Conservation (phyloP, 2,113 vertebrate genomes). For the Laticauda colubrina region DNA sequence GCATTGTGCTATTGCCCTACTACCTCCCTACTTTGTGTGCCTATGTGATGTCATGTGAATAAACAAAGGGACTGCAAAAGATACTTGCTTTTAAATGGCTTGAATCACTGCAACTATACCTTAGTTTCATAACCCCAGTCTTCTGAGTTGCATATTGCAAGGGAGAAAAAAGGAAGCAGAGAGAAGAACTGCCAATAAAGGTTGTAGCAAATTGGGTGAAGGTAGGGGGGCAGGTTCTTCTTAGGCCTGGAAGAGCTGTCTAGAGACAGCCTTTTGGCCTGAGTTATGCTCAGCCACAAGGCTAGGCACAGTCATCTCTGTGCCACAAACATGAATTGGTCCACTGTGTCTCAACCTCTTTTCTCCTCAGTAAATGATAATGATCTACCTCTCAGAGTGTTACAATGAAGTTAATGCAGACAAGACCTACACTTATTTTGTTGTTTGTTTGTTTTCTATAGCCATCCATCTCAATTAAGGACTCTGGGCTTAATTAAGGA, state of each 20-base stretch:
- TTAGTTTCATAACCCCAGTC: neutral
- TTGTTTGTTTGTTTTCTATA: neutral
- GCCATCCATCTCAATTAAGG: neutral
- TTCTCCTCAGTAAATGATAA: neutral
- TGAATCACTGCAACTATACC: neutral
- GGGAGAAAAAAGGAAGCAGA: neutral
- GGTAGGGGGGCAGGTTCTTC: too few species aligned
- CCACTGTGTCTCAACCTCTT: neutral
- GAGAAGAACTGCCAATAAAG: neutral
- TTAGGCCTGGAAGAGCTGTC: neutral
- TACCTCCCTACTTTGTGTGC: neutral
- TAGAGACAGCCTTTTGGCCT: neutral
- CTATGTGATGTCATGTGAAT: neutral
- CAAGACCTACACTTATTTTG: neutral
- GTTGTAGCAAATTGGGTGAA: neutral
- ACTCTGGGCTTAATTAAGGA: neutral
- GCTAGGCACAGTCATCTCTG: neutral
- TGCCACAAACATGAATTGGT: neutral
- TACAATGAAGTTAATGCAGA: neutral
- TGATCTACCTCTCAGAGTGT: neutral
- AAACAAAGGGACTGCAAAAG: neutral
- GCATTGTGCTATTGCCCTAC: neutral
- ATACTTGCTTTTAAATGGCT: neutral
- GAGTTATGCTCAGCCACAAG: neutral
- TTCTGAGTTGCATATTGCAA: neutral